phyloP scores from a whole-genome alignment of 2,797 vertebrate species.

The Paratrypauchen microcephalus region DNA sequence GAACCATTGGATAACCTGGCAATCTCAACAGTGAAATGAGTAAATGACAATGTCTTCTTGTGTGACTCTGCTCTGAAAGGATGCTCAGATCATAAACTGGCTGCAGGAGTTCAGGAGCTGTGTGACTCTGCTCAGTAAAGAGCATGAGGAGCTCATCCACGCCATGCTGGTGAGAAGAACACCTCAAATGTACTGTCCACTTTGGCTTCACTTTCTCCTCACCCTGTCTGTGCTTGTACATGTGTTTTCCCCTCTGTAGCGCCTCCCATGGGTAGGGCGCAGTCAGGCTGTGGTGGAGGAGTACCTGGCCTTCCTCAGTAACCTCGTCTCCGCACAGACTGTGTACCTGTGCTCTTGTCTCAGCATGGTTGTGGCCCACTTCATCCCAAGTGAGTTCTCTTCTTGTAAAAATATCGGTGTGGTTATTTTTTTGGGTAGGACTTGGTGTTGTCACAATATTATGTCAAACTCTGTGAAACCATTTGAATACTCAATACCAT shows the following conservation, averaged over 20 bases:
- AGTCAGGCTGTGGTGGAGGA: slow-evolving; percentile 89
- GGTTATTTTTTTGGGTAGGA: no score
- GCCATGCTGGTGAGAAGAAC: slow-evolving; percentile 82
- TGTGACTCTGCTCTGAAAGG: slow-evolving; percentile 67
- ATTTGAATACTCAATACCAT: no score
- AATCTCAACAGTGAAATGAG: no score
- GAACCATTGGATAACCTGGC: no score
- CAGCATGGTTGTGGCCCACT: slow-evolving; percentile 86
- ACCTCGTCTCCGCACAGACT: slow-evolving; percentile 96
- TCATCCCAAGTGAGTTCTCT: slow-evolving; percentile 65
- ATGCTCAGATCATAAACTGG: slow-evolving; percentile 94
- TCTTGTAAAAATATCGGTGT: neutral
- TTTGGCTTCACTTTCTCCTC: no score
- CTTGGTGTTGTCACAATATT: no score
- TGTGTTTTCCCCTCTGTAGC: slow-evolving; percentile 63
- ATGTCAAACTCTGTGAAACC: no score
- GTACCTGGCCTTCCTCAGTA: slow-evolving; percentile 90
- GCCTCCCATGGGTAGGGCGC: slow-evolving; percentile 86
- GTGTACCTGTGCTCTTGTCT: slow-evolving; percentile 90
- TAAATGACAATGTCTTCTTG: neutral
- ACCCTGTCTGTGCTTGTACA: neutral
- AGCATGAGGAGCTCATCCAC: slow-evolving; percentile 88
- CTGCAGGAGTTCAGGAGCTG: slow-evolving; percentile 87
- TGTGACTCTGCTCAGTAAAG: slow-evolving; percentile 86
- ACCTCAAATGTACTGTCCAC: neutral